Base-by-base conservation (phyloP, 2,113 vertebrate genomes). In the Calypte anna region DNA sequence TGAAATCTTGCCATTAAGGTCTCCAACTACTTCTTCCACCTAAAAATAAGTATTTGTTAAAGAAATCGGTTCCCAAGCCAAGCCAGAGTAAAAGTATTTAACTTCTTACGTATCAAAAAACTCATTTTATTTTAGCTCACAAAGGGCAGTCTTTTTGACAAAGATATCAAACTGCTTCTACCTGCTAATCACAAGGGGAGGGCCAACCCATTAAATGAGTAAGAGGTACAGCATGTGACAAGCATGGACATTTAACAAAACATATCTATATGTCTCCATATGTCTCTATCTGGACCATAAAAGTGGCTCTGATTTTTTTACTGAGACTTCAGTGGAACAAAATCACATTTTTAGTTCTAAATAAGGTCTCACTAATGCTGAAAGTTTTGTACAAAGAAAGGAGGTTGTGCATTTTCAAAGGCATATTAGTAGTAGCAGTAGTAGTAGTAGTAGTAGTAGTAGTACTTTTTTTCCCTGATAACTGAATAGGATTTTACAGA, bases 101-200 rank as follows among this genome's bases (percentile, higher is more conserved):
- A 87, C 61, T 94, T 87, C 77, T 91, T 76, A 70, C 50, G 51
- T 91, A 92, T 91, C 83, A 93, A 66, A 94, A 44, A 82, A 44
- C 21, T 48, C 3, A 0, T 79, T 91, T 68, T 76, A 58, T 89
- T 96, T 94, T 93, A 89, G 73, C 77, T 95, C 77, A 92, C 69
- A 89, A 61, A 96, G 77, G 81, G 92, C 66, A 92, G 40, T 24
- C 74, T 78, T 89, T 96, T 50, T 92, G 83, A 95, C 69, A 92
- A 92, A 94, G 68, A 58, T 36, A 94, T 94, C 89, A 97, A 92
- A 93, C 86, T 3, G 2, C 69, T 93, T 95, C 92, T 22, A 8
- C 36, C 73, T 90, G 86, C 90, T 92, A 93, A 90, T 92, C 94
- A 92, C 92, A 83, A 93, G 94, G 94, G 94, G 73, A 83, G 94